Evolutionary conservation across 2,888 invertebrate species (phyloP).

Genomic region (Bombylius discolor): DNA sequence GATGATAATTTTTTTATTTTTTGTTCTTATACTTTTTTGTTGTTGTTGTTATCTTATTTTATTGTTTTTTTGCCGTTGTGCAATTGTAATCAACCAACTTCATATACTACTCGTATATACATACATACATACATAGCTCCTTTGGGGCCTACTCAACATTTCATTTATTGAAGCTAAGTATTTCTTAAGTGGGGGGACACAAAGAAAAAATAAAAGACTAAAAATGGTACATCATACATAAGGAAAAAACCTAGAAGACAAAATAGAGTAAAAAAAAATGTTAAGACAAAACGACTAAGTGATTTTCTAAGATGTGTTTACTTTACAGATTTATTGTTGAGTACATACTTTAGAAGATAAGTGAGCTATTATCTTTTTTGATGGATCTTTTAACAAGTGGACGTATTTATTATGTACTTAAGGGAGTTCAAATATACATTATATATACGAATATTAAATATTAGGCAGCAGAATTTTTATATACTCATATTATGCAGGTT

Average conservation of each 20-base stretch:
- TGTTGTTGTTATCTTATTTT: no score
- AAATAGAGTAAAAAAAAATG: neutral
- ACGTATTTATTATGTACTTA: neutral
- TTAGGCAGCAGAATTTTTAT: no score
- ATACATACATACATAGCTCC: slow-evolving; percentile 2
- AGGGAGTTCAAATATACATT: no score
- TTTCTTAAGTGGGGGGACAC: neutral
- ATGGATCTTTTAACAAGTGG: neutral
- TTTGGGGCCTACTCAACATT: slow-evolving; percentile 1
- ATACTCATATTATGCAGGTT: no score
- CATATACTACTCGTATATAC: neutral
- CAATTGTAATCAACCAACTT: neutral
- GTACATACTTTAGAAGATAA: slow-evolving; percentile 2
- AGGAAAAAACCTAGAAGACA: neutral
- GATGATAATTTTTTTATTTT: no score
- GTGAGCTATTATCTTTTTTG: slow-evolving; percentile 3
- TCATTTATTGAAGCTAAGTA: neutral
- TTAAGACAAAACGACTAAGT: neutral
- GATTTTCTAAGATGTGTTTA: slow-evolving; percentile 5
- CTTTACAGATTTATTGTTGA: slow-evolving; percentile 2
- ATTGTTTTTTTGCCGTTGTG: no score
- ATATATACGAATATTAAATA: no score
- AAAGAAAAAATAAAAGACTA: neutral
- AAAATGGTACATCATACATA: neutral
- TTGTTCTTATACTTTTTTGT: no score